These are phyloP conservation scores for Sebastes iracundus DNA, from an alignment of 2,797 vertebrate genomes.

Conservation along the genomic window DNA sequence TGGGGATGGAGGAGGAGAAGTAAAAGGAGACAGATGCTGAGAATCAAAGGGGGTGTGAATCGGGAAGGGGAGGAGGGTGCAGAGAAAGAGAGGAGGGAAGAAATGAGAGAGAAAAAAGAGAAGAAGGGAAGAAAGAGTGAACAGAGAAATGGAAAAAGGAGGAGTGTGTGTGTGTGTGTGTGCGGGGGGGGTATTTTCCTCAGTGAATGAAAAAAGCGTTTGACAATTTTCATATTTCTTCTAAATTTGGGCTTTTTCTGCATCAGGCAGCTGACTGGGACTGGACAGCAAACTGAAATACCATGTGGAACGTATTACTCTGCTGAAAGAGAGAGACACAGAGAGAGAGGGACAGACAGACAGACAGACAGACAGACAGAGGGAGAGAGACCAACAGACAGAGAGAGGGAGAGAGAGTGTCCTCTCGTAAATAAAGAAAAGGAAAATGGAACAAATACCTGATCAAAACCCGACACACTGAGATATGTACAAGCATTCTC, in stretches of 20 bases:
- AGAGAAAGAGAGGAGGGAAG: not conserved
- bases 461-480: no score
- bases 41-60: not conserved
- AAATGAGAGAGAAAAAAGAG: not conserved
- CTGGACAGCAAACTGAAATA: not conserved
- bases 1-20: not conserved
- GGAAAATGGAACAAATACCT: no score
- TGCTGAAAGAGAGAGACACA: not conserved
- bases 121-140: not conserved
- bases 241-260: constrained; percentile 68
- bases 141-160: not conserved
- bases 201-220: not conserved
- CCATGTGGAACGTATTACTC: constrained; percentile 44
- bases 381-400: no score
- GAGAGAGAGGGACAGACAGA: no score
- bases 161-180: not conserved
- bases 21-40: not conserved
- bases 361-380: no score
- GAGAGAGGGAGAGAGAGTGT: no score
- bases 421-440: no score
- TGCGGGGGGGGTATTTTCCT: not conserved
- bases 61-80: not conserved
- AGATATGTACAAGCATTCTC: no score
- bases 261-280: constrained; percentile 16
- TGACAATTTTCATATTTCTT: constrained; percentile 59